phyloP scores from a whole-genome alignment of 1,140 invertebrate species.

The Metaphire vulgaris region DNA sequence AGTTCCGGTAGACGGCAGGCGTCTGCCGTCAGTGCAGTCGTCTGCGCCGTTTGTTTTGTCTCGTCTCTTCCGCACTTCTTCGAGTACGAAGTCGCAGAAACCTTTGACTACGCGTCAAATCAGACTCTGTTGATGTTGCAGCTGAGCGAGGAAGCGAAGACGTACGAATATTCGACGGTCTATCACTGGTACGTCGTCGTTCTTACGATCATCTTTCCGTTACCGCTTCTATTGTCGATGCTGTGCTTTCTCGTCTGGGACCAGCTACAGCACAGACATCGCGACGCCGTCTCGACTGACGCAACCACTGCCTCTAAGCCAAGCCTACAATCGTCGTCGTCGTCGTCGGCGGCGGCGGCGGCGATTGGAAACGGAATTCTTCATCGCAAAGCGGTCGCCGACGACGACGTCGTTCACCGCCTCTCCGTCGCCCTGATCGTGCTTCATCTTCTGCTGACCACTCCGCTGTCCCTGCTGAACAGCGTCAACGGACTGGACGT shows the following conservation, averaged over 20 bases:
- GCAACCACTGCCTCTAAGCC: no score
- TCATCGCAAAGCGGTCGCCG: neutral
- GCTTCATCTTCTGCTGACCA: neutral
- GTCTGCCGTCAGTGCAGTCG: neutral
- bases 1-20: neutral
- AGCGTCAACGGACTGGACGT: neutral
- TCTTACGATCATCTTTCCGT: neutral
- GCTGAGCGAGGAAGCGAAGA: neutral
- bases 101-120: neutral
- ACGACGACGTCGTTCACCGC: neutral
- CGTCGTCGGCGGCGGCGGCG: neutral
- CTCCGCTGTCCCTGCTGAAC: neutral
- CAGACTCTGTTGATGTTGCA: neutral
- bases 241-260: neutral
- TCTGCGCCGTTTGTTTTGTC: neutral
- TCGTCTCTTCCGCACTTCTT: neutral
- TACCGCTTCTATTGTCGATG: neutral
- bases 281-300: no score
- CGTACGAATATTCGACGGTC: neutral
- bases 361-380: neutral
- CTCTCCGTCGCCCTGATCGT: neutral
- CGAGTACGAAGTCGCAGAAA: neutral
- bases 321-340: neutral
- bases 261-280: neutral
- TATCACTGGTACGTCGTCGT: neutral